Percentiles rank a stretch among this genome's conserved stretches.
These are phyloP conservation scores for Enteromius thamalakanensis DNA, from an alignment of 2,797 vertebrate species.

Conservation along the genomic window DNA sequence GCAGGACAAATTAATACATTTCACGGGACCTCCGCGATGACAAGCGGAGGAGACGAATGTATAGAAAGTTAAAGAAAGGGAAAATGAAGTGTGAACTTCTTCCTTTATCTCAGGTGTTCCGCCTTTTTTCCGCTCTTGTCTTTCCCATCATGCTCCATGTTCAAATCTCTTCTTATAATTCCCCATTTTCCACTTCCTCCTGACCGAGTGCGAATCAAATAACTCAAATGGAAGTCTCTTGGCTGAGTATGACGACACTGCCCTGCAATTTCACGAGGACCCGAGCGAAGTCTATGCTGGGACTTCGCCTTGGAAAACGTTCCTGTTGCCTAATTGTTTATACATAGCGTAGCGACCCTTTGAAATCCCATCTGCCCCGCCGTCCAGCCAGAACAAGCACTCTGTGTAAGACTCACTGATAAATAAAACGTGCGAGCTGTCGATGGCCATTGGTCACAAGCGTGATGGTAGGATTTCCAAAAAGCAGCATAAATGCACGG, in stretches of 20 bases:
- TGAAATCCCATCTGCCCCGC: conserved; percentile 73
- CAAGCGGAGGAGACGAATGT: conserved; percentile 49
- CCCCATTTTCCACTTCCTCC: conserved; percentile 61
- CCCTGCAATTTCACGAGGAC: conserved; percentile 66
- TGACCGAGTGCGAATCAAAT: conserved; percentile 66
- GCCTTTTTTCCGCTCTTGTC: conserved; percentile 2
- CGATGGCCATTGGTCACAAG: conserved; percentile 62
- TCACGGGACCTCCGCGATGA: conserved; percentile 70
- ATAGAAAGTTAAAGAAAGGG: conserved; percentile 46
- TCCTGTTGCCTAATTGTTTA: conserved; percentile 69
- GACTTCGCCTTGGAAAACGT: conserved; percentile 66
- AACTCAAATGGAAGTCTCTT: conserved; percentile 62
- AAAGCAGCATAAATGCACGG: conserved; percentile 53
- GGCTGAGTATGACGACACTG: conserved; percentile 72
- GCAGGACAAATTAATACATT: conserved; percentile 81
- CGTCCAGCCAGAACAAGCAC: conserved; percentile 66
- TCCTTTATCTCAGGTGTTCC: conserved; percentile 62
- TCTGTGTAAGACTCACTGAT: conserved; percentile 63
- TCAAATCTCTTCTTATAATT: conserved; percentile 71
- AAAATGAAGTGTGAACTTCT: conserved; percentile 62
- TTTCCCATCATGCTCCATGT: conserved; percentile 63
- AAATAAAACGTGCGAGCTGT: conserved; percentile 73
- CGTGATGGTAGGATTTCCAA: conserved; percentile 31
- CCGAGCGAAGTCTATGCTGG: conserved; percentile 56
- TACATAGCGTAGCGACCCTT: conserved; percentile 62